These are phyloP conservation scores for Meles meles DNA, from an alignment of 2,113 vertebrate species.

Conservation along the genomic window DNA sequence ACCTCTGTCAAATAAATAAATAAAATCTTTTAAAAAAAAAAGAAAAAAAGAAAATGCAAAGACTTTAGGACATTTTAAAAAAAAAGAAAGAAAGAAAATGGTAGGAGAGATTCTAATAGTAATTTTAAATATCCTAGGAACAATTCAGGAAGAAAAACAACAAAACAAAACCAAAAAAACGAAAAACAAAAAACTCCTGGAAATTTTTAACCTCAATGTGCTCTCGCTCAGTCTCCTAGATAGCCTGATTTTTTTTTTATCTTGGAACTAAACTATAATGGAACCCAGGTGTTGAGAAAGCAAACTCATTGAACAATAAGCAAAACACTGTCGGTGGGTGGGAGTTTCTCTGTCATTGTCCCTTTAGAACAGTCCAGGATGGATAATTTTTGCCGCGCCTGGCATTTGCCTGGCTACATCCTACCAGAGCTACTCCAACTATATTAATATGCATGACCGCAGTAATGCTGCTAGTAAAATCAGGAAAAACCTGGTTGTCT, in stretches of 20 bases:
- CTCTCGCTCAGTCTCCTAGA: background rate
- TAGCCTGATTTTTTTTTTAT: background rate
- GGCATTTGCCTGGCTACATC: background rate
- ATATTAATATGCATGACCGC: accelerated
- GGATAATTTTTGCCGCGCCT: background rate
- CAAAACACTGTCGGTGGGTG: background rate
- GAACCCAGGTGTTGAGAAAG: background rate
- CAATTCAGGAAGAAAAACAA: background rate
- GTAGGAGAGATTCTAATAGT: background rate
- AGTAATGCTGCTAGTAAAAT: background rate
- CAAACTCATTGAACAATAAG: background rate
- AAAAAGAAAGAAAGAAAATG: background rate
- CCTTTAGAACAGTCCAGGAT: background rate
- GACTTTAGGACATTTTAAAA: too few relatives aligned
- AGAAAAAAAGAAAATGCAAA: too few relatives aligned
- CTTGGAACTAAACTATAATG: background rate
- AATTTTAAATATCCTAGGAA: background rate
- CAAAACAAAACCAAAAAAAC: background rate
- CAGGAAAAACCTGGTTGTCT: background rate
- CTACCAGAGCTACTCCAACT: background rate
- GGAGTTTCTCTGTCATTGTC: background rate
- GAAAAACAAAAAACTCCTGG: background rate
- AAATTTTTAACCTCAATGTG: background rate
- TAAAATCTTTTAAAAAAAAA: too few relatives aligned
- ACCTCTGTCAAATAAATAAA: too few relatives aligned